Evolutionary conservation across 2,113 vertebrate species (phyloP).

Genomic region (Ailurus styani): DNA sequence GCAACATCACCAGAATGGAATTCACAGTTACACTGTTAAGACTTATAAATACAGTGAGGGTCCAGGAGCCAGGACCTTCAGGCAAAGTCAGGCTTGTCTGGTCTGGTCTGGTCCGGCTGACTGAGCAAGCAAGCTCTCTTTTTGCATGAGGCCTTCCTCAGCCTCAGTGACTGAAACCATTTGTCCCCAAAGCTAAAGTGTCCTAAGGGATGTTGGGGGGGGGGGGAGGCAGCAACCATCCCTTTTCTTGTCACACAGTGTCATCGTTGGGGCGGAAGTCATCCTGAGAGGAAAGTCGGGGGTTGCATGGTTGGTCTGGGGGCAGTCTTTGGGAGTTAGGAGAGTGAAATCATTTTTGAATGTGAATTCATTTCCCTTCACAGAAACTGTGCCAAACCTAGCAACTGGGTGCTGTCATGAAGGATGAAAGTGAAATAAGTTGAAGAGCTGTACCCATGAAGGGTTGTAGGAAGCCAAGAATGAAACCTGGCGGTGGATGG

Average conservation of each 20-base stretch:
- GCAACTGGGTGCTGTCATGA: background rate
- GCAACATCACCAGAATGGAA: conserved; percentile 67
- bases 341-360: background rate
- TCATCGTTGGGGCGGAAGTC: background rate
- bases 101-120: conserved; percentile 29
- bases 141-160: background rate
- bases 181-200: conserved; percentile 6
- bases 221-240: background rate
- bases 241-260: background rate
- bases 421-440: background rate
- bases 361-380: background rate
- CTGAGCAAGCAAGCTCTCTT: background rate
- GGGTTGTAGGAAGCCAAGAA: background rate
- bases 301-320: background rate
- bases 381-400: background rate
- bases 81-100: conserved; percentile 47
- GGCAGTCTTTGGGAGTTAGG: background rate
- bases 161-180: background rate
- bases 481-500: background rate
- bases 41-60: conserved; percentile 55
- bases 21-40: conserved; percentile 50
- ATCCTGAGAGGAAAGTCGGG: background rate
- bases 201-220: background rate
- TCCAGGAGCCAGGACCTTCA: conserved; percentile 47
- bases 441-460: background rate